A percentile compares a stretch with the other conserved stretches of the same genome.
phyloP scores from a whole-genome alignment of 2,113 vertebrate genomes.

The Phainopepla nitens region DNA sequence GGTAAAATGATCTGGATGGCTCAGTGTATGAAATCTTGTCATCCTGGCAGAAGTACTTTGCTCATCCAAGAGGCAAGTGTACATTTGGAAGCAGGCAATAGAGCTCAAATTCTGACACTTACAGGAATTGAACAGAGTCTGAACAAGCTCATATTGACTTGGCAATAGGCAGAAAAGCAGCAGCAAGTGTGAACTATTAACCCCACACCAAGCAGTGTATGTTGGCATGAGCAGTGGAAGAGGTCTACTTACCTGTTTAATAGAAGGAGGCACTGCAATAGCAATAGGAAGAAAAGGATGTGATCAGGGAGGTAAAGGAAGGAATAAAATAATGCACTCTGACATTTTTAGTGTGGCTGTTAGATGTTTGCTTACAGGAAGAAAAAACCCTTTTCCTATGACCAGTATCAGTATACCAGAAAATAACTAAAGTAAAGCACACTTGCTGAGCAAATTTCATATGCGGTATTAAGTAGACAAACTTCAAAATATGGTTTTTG shows the following conservation, averaged over 20 bases:
- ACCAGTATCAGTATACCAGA: not conserved
- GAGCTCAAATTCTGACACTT: not conserved
- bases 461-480: accelerated
- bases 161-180: not conserved
- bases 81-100: not conserved
- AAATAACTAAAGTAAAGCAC: not conserved
- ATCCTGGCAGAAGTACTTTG: not conserved
- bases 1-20: not conserved
- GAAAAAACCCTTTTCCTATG: not conserved
- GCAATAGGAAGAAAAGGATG: not conserved
- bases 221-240: not conserved
- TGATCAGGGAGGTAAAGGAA: not conserved
- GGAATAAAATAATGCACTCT: not conserved
- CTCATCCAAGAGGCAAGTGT: not conserved
- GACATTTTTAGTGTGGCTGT: not conserved
- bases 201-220: not conserved
- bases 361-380: not conserved
- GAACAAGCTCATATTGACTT: not conserved
- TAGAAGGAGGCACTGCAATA: not conserved
- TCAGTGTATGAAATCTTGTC: not conserved
- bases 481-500: not conserved
- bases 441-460: not conserved
- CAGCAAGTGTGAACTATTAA: not conserved
- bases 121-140: not conserved
- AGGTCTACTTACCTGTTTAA: not conserved